phyloP scores from a whole-genome alignment of 2,888 invertebrate species.

The Trichopria drosophilae region DNA sequence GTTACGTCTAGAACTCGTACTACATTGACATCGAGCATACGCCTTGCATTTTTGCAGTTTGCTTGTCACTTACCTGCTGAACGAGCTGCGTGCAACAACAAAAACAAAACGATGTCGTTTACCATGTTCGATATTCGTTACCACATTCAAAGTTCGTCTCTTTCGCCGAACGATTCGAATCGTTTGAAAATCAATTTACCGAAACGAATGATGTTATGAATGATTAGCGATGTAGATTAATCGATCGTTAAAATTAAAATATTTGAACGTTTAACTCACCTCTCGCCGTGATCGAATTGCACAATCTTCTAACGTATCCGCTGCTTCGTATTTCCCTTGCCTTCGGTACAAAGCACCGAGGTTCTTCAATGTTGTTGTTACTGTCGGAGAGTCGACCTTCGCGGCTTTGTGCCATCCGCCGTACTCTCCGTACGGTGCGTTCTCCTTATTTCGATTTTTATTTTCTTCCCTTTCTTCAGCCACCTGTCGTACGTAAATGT shows the following conservation, averaged over 20 bases:
- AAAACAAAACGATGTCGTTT: too few relatives aligned
- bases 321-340: slow-evolving; percentile 99
- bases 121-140: too few relatives aligned
- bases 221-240: too few relatives aligned
- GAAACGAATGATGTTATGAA: too few relatives aligned
- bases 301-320: slow-evolving; percentile 98
- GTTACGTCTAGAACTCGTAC: too few relatives aligned
- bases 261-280: slow-evolving; percentile 64
- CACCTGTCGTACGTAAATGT: slow-evolving; percentile 61
- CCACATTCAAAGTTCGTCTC: too few relatives aligned
- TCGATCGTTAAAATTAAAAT: neutral
- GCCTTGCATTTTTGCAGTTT: slow-evolving; percentile 27
- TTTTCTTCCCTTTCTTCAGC: slow-evolving; percentile 98
- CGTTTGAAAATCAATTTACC: too few relatives aligned
- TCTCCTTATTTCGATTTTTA: slow-evolving; percentile 85
- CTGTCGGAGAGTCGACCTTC: slow-evolving; percentile 96
- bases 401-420: slow-evolving; percentile 98
- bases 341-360: slow-evolving; percentile 96
- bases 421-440: slow-evolving; percentile 87
- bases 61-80: slow-evolving; percentile 50
- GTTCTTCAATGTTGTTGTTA: slow-evolving; percentile 97
- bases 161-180: too few relatives aligned
- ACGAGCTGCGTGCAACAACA: slow-evolving; percentile 52
- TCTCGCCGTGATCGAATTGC: slow-evolving; percentile 94
- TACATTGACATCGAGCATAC: slow-evolving; percentile 24